Conservation (phyloP, 2,888 invertebrate genomes). For the Rotaria sp. region DNA sequence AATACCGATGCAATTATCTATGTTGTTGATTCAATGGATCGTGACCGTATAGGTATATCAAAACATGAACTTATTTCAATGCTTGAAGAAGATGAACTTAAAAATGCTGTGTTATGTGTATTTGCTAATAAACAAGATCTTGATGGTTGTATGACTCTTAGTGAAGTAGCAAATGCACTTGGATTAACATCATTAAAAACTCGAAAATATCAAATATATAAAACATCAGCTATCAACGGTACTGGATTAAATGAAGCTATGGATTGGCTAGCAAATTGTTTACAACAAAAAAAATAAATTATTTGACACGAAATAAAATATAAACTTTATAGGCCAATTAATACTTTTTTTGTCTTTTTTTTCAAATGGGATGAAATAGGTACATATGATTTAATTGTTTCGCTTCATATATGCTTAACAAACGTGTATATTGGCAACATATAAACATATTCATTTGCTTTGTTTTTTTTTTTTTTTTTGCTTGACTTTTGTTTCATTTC, state of each 20-base stretch:
- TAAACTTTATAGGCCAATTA: neutral
- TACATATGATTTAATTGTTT: neutral
- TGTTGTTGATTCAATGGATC: constrained; percentile 96
- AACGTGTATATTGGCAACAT: neutral
- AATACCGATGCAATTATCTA: constrained; percentile 99
- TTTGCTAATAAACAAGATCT: constrained; percentile 98
- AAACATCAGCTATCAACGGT: constrained; percentile 93
- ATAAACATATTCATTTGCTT: neutral
- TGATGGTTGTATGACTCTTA: constrained; percentile 88
- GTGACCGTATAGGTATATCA: constrained; percentile 94
- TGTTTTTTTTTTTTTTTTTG: neutral
- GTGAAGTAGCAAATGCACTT: constrained; percentile 87
- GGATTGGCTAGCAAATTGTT: constrained; percentile 71
- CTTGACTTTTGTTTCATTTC: neutral
- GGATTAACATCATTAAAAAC: constrained; percentile 88
- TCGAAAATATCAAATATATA: constrained; percentile 97
- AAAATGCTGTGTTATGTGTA: constrained; percentile 87
- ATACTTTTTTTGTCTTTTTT: neutral
- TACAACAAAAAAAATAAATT: constrained; percentile 1
- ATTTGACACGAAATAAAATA: neutral
- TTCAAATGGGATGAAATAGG: neutral
- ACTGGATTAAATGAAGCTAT: constrained; percentile 96
- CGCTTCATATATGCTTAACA: neutral
- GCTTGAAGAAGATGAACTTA: constrained; percentile 93
- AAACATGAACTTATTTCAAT: constrained; percentile 94